These are phyloP conservation scores for Cephus sareptanus DNA, from an alignment of 2,888 invertebrate species.

Conservation along the genomic window DNA sequence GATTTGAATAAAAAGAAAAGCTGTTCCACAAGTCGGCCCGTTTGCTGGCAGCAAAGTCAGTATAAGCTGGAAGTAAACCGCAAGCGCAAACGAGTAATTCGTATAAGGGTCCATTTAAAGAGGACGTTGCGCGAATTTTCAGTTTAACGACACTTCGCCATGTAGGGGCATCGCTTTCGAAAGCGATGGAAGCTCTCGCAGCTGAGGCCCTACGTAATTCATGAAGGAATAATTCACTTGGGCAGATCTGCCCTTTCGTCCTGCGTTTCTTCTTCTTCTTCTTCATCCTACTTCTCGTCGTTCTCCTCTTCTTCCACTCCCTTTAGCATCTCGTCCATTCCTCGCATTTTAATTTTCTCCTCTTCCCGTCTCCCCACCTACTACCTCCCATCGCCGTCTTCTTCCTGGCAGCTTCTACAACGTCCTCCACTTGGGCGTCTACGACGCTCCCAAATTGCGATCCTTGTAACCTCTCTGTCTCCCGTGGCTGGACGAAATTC, in stretches of 20 bases:
- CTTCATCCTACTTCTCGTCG: not conserved
- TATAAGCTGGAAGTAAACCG: too few species aligned
- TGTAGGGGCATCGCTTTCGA: not conserved
- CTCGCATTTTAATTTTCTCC: constrained; percentile 11
- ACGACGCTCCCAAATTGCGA: constrained; percentile 21
- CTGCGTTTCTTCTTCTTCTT: constrained; percentile 1
- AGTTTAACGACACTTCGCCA: not conserved
- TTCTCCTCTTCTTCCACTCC: not conserved
- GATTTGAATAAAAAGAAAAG: not conserved
- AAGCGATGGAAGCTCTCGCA: not conserved
- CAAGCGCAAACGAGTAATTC: not conserved
- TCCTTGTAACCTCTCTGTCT: constrained; percentile 7
- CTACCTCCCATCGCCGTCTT: not conserved
- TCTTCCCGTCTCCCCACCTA: constrained; percentile 9
- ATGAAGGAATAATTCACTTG: not conserved
- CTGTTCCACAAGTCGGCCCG: not conserved
- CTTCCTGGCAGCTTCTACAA: constrained; percentile 10
- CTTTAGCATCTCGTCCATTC: not conserved
- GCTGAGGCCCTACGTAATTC: not conserved
- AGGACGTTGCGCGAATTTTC: not conserved
- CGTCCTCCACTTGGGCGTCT: constrained; percentile 22
- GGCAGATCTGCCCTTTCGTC: not conserved
- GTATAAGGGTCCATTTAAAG: not conserved
- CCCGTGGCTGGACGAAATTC: constrained; percentile 31
- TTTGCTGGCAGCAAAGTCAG: too few species aligned